These are phyloP conservation scores for Candoia aspera DNA, from an alignment of 2,113 vertebrate genomes.

Conservation along the genomic window DNA sequence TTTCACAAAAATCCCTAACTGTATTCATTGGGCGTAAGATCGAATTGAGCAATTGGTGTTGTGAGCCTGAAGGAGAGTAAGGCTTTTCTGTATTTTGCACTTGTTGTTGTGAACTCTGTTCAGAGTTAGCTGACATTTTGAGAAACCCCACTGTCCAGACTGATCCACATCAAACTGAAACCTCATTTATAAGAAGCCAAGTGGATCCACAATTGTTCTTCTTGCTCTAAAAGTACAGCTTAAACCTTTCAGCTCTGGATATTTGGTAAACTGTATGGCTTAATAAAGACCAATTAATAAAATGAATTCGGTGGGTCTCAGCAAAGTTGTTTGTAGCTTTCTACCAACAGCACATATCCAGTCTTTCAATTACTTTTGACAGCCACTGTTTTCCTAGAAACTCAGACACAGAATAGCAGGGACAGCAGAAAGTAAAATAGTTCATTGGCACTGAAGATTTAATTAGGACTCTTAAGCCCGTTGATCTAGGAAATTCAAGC, in stretches of 20 bases:
- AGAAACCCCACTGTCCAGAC: conserved; percentile 17
- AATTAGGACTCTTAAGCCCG: not conserved
- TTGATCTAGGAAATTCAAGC: conserved; percentile 3
- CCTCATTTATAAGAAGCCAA: not conserved
- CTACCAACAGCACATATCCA: not conserved
- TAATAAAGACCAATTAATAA: conserved; percentile 12
- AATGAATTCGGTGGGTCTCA: not conserved
- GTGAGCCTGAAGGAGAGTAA: conserved; percentile 13
- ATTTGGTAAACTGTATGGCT: conserved; percentile 22
- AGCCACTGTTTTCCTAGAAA: not conserved
- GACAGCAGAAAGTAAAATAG: not conserved
- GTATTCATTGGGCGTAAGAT: conserved; percentile 30
- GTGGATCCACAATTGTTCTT: not conserved
- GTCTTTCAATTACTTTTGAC: not conserved
- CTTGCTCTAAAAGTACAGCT: conserved; percentile 11
- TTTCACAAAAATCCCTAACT: conserved; percentile 25
- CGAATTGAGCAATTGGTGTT: conserved; percentile 26
- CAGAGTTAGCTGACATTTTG: conserved; percentile 13
- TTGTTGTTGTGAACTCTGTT: not conserved
- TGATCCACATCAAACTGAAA: not conserved
- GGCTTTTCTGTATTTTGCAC: conserved; percentile 13
- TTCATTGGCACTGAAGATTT: not conserved
- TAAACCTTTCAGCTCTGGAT: not conserved
- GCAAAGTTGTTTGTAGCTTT: not conserved
- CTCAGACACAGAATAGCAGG: not conserved